Evolutionary conservation across 1,140 invertebrate species (phyloP).

Genomic region (Drosophila nigrodunni): DNA sequence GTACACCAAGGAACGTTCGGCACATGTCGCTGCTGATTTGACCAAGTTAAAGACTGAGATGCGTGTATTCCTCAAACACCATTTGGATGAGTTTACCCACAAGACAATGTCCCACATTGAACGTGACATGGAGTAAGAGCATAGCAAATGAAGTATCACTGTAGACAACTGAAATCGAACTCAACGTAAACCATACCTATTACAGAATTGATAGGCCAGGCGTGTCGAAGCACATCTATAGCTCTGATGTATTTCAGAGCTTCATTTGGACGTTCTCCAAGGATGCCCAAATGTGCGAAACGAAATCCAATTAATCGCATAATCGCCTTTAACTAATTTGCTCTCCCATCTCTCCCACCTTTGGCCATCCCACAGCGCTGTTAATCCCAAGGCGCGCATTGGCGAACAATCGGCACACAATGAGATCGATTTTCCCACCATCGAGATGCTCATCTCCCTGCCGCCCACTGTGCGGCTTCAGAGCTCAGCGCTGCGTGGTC

Average conservation of each 20-base stretch:
- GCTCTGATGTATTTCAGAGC: constrained; percentile 79
- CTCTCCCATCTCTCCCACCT: background rate
- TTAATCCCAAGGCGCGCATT: constrained; percentile 75
- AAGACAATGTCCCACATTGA: constrained; percentile 84
- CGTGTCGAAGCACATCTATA: constrained; percentile 78
- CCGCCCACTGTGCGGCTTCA: constrained; percentile 86
- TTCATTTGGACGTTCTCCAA: constrained; percentile 83
- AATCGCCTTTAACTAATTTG: background rate
- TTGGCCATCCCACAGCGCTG: constrained; percentile 41
- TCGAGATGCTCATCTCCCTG: constrained; percentile 86
- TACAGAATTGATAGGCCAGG: constrained; percentile 75
- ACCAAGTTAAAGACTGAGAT: constrained; percentile 75
- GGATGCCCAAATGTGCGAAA: constrained; percentile 76
- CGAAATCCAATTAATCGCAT: constrained; percentile 8
- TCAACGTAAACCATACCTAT: background rate
- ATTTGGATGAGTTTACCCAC: constrained; percentile 83
- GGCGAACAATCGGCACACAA: constrained; percentile 82
- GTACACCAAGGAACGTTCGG: constrained; percentile 52
- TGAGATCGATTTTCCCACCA: constrained; percentile 86
- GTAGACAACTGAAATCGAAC: background rate
- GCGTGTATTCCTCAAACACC: constrained; percentile 68
- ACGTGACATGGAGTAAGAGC: constrained; percentile 80
- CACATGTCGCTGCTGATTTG: constrained; percentile 62
- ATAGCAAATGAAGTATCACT: background rate
- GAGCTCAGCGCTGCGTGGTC: constrained; percentile 86